Base-by-base conservation (phyloP, 2,888 invertebrate species). In the Aleiodes alternator region DNA sequence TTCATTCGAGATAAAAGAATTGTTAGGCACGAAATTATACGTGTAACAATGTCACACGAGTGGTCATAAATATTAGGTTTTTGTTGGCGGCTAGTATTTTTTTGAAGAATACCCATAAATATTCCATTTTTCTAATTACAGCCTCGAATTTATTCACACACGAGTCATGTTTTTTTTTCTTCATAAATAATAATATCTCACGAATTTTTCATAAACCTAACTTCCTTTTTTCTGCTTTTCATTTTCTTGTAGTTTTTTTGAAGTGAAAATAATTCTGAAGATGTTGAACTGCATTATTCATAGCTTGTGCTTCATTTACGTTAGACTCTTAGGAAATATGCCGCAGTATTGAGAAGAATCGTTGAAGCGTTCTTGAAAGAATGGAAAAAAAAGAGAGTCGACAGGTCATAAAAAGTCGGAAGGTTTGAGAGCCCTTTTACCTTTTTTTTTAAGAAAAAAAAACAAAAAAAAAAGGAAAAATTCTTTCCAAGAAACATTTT, bases 321-420 rank as follows among this genome's bases (percentile, higher is more conserved):
- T 64, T 64, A 23, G 12, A 48, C 7, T 64, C 43, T 64, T 11
- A 16, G 38, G 43, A 43, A 64, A 64, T 14, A 64, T 64, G 38
- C 64, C 5, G 48, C 43, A 2, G 43, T 43, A 43, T 43, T 9
- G 43, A 43, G 43, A 7, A 31, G 9, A 64, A 16, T 64, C 48
- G 48, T 38, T 48, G 64, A 43, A 64, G 64, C 48, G 48, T 64
- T 64, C 8, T 34, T 16, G 11, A 64, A 43, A 61, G n/a, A 34
- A 61, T 14, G 16, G 48, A 64, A 11, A 64, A 23, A 48, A 48
- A 38, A 48, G 38, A 38, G 38, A 38, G 48, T 64, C 48, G 48
- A 64, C 64, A 48, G 64, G 64, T 48, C 43, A 64, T 64, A 64
- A 64, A 64, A 64, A 48, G 23, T 43, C 34, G 64, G 64, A 64